A percentile compares a stretch with the other conserved stretches of the same genome.
These are phyloP conservation scores for Hermodice carunculata DNA, from an alignment of 2,888 invertebrate genomes.

Conservation along the genomic window DNA sequence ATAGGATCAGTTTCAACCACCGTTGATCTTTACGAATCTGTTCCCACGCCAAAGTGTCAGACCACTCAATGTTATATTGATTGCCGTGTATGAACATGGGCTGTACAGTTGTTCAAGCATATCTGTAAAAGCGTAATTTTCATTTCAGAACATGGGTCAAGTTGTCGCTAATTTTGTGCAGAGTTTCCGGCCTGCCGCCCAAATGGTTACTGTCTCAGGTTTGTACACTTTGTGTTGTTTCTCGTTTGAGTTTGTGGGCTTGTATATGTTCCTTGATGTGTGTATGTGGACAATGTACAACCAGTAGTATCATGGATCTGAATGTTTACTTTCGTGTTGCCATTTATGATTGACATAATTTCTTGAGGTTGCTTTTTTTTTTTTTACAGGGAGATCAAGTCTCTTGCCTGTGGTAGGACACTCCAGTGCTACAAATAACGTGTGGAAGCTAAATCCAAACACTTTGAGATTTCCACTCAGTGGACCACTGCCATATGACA, in stretches of 20 bases:
- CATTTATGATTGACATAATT: background rate
- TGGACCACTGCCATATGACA: slow-evolving; percentile 89
- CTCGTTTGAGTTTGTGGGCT: background rate
- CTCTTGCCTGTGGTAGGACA: slow-evolving; percentile 94
- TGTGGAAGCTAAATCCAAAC: slow-evolving; percentile 91
- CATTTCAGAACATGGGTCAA: slow-evolving; percentile 82
- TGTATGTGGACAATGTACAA: background rate
- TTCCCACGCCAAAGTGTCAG: too few relatives aligned
- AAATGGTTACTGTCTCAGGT: slow-evolving; percentile 89
- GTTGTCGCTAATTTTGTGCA: slow-evolving; percentile 90
- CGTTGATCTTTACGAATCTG: too few relatives aligned
- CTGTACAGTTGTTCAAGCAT: too few relatives aligned
- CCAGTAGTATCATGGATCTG: background rate
- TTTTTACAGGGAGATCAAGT: slow-evolving; percentile 78
- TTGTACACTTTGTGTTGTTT: slow-evolving; percentile 11
- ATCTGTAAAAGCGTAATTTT: too few relatives aligned
- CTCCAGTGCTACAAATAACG: slow-evolving; percentile 82
- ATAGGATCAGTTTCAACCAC: too few relatives aligned
- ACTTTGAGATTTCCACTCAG: slow-evolving; percentile 81
- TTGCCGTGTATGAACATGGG: too few relatives aligned
- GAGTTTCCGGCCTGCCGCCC: slow-evolving; percentile 92
- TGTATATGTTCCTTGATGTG: background rate
- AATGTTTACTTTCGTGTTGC: background rate
- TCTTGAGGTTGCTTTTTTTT: background rate
- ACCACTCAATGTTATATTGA: too few relatives aligned